These are phyloP conservation scores for Pangasius krempfi DNA, from an alignment of 2,797 vertebrate genomes.

Conservation along the genomic window DNA sequence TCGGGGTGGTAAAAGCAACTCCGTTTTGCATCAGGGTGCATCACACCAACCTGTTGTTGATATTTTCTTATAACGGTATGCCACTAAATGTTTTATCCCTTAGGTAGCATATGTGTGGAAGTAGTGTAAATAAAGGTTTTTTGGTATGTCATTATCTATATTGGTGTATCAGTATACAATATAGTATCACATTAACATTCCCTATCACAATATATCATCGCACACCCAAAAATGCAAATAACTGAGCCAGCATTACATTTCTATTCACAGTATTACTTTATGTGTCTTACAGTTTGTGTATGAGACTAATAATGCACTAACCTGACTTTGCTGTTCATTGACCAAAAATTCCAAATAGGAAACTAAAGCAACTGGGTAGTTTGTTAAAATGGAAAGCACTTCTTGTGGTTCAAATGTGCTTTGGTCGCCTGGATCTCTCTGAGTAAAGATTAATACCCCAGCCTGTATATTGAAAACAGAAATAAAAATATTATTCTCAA, in stretches of 20 bases:
- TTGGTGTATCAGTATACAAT: no score
- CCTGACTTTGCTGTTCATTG: slow-evolving; percentile 66
- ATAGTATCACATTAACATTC: no score
- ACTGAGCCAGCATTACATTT: neutral
- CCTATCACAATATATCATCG: neutral
- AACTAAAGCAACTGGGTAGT: slow-evolving; percentile 63
- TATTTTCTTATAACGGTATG: neutral
- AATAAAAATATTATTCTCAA: neutral
- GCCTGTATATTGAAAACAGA: slow-evolving; percentile 58
- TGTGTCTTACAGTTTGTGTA: neutral
- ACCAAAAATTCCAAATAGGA: slow-evolving; percentile 73
- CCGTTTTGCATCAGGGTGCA: neutral
- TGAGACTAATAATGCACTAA: slow-evolving; percentile 44
- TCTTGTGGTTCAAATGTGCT: slow-evolving; percentile 56
- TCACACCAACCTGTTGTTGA: neutral
- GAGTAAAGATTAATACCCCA: slow-evolving; percentile 71
- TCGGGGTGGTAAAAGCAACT: no score
- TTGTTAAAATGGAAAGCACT: slow-evolving; percentile 63
- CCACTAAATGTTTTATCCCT: neutral
- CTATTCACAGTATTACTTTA: neutral
- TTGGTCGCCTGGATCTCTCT: slow-evolving; percentile 54
- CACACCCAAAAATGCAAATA: neutral
- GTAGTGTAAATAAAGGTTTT: neutral
- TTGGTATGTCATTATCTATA: no score
- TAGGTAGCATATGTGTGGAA: neutral